Evolutionary conservation across 2,113 vertebrate genomes (phyloP).

Genomic region (Sciurus niger): DNA sequence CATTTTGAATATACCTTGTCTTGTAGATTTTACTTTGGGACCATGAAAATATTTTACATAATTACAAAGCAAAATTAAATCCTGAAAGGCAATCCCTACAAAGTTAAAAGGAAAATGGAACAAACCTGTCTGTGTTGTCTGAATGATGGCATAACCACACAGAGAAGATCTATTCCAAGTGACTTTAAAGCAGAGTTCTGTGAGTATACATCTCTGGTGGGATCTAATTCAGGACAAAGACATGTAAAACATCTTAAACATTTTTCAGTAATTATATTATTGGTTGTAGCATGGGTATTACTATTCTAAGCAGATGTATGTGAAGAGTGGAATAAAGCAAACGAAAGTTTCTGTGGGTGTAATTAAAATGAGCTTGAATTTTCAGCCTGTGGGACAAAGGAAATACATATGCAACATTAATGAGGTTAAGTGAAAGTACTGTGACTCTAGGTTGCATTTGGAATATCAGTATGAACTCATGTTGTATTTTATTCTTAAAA

Average conservation of each 20-base stretch:
- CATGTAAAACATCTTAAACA: neutral
- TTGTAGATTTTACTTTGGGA: conserved; percentile 38
- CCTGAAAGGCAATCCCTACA: neutral
- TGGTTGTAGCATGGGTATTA: neutral
- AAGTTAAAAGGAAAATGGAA: conserved; percentile 32
- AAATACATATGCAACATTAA: neutral
- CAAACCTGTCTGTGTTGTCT: neutral
- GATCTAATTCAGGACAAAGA: neutral
- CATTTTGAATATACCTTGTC: neutral
- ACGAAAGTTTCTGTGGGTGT: neutral
- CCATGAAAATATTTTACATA: neutral
- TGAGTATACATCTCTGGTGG: neutral
- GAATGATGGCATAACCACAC: neutral
- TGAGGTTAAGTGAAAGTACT: conserved; percentile 17
- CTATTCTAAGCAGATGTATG: conserved; percentile 8
- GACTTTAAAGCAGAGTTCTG: neutral
- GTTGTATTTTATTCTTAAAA: neutral
- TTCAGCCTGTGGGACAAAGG: conserved; percentile 24
- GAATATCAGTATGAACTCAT: neutral
- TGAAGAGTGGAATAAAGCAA: neutral
- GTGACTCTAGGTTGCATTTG: neutral
- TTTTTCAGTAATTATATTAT: neutral
- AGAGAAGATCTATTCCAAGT: neutral
- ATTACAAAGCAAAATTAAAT: conserved; percentile 42
- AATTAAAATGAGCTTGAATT: neutral